Percentiles rank a stretch among this genome's conserved stretches.
Evolutionary conservation across 1,140 invertebrate species (phyloP).

Genomic region (Cheumatopsyche charites): DNA sequence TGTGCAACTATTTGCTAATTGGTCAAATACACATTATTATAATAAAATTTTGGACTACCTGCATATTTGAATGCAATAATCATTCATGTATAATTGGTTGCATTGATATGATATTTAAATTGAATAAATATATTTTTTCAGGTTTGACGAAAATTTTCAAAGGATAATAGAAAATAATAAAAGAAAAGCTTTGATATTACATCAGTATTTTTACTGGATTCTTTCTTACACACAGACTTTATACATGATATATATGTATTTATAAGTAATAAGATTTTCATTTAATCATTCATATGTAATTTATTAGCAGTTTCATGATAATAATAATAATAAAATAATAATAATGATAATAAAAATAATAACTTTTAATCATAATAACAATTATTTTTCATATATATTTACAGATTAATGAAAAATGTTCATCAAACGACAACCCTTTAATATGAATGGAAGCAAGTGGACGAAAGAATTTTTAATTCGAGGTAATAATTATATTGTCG

Average conservation of each 20-base stretch:
- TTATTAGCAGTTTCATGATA: constrained; percentile 47
- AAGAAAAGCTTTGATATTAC: constrained; percentile 33
- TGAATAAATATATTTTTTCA: no score
- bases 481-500: constrained; percentile 35
- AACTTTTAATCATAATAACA: constrained; percentile 21
- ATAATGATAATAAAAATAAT: constrained; percentile 40
- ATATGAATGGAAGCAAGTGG: neutral
- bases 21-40: no score
- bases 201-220: constrained; percentile 45
- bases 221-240: constrained; percentile 47
- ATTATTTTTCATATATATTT: constrained; percentile 28
- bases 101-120: no score
- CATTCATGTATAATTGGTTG: no score
- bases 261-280: constrained; percentile 46
- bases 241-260: constrained; percentile 46
- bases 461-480: constrained; percentile 18
- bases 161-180: constrained; percentile 8
- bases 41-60: no score
- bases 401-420: constrained; percentile 37
- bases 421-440: constrained; percentile 30
- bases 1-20: no score
- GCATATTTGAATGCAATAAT: no score
- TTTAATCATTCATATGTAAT: constrained; percentile 48
- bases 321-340: constrained; percentile 40
- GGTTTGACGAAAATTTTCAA: no score